Conservation (phyloP, 1,140 invertebrate species). For the Phenacoccus solenopsis region DNA sequence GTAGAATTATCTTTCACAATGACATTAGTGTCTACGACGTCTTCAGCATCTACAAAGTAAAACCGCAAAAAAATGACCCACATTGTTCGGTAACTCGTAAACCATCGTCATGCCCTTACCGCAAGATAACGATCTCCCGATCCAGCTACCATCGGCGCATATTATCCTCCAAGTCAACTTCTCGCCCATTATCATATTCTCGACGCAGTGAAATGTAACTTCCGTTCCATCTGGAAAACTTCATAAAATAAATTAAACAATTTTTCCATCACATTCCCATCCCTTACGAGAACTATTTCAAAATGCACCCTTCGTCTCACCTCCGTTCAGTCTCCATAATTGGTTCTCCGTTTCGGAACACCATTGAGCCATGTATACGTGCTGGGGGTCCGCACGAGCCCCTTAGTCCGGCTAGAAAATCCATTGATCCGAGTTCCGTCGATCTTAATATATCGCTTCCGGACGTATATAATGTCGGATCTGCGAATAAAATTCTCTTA, state of each 20-base stretch:
- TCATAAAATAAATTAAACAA: no score
- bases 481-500: no score
- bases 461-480: conserved; percentile 33
- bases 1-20: conserved; percentile 47
- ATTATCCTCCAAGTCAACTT: conserved; percentile 68
- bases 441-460: conserved; percentile 50
- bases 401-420: conserved; percentile 32
- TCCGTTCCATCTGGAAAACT: conserved; percentile 64
- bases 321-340: conserved; percentile 32
- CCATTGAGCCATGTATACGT: conserved; percentile 50
- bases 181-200: conserved; percentile 55
- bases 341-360: conserved; percentile 47
- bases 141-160: conserved; percentile 70
- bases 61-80: neutral
- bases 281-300: neutral
- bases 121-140: conserved; percentile 59
- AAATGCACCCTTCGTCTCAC: conserved; percentile 17
- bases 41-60: conserved; percentile 16
- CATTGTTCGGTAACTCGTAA: neutral
- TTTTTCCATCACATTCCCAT: neutral
- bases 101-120: conserved; percentile 35
- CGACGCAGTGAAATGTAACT: conserved; percentile 66
- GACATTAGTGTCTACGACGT: conserved; percentile 22
- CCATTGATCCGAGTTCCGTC: conserved; percentile 44
- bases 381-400: conserved; percentile 45